Base-by-base conservation (phyloP, 2,888 invertebrate species). In the Lasioglossum villosulum region DNA sequence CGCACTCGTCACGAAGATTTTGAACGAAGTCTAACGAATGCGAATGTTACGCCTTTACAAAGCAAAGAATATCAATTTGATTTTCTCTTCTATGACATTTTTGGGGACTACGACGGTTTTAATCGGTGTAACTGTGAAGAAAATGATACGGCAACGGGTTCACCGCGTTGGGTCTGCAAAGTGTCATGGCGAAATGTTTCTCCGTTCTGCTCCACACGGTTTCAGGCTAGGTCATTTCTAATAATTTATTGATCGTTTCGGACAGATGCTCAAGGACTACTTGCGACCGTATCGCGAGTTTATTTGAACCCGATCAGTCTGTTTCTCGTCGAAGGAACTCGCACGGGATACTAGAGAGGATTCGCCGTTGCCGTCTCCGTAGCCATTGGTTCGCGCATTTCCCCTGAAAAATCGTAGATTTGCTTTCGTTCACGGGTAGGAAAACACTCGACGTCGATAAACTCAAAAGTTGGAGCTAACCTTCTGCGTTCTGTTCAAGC, bases 241-340 rank as follows among this genome's bases (percentile, higher is more conserved):
- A 56, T 16, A 16, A 56, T 63, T 79, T 66, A 72, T 66, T 48
- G 52, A 27, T 34, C 4, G 8, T n/a, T 48, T 74, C 68, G 16
- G 39, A 56, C 80, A 75, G 78, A 75, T 19, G 27, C 78, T 75
- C 72, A 72, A 74, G 77, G 63, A 59, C 71, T 72, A 85, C 85
- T 80, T 75, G 48, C 71, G 78, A 73, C 42, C 39, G 56, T 34
- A 75, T 85, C 77, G 79, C 81, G 48, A 75, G 83, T 88, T 88
- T 86, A 83, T 86, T 88, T 88, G 74, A 66, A 19, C 75, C 34
- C 39, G 75, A 72, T 45, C 71, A 68, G 59, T 81, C 88, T 86
- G 88, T 10, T 88, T 81, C 63, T 83, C 75, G 79, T 88, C 83
- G 23, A 1, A 5, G n/a, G 27, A 30, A 34, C 23, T 27, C 63